Percentiles rank a stretch among this genome's conserved stretches.
Evolutionary conservation across 2,888 invertebrate species (phyloP).

Genomic region (Heteropelma amictum): DNA sequence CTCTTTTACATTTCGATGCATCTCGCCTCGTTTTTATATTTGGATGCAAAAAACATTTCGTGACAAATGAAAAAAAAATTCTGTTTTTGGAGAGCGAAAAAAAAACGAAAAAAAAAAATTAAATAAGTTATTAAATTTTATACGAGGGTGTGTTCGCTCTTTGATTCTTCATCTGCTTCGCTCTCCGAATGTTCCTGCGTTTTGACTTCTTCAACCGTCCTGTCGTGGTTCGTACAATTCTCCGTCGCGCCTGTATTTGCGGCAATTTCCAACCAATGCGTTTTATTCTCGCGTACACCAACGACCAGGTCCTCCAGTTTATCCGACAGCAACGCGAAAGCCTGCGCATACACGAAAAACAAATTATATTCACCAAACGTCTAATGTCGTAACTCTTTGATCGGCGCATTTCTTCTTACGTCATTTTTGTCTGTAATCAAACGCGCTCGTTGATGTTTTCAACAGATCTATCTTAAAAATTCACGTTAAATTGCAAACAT

Average conservation of each 20-base stretch:
- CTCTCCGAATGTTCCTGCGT: slow-evolving; percentile 60
- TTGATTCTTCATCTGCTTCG: slow-evolving; percentile 66
- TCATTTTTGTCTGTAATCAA: no score
- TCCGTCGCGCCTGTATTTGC: slow-evolving; percentile 66
- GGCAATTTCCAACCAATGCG: slow-evolving; percentile 90
- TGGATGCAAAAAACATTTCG: no score
- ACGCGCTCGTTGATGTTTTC: no score
- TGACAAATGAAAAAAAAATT: no score
- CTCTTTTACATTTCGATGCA: no score
- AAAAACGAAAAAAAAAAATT: no score
- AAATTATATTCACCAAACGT: background rate
- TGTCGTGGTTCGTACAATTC: slow-evolving; percentile 74
- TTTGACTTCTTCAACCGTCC: no score
- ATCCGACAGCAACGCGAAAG: slow-evolving; percentile 89
- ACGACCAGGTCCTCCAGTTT: slow-evolving; percentile 89
- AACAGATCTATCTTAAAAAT: no score
- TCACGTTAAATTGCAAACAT: no score
- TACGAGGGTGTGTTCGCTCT: slow-evolving; percentile 59
- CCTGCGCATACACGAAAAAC: slow-evolving; percentile 79
- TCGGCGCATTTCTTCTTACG: background rate
- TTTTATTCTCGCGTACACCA: slow-evolving; percentile 89
- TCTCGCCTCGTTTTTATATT: no score
- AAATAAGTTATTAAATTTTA: no score
- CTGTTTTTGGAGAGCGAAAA: no score
- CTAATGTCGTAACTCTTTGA: background rate